phyloP scores from a whole-genome alignment of 2,888 invertebrate genomes.

The Augochlorella aurata region DNA sequence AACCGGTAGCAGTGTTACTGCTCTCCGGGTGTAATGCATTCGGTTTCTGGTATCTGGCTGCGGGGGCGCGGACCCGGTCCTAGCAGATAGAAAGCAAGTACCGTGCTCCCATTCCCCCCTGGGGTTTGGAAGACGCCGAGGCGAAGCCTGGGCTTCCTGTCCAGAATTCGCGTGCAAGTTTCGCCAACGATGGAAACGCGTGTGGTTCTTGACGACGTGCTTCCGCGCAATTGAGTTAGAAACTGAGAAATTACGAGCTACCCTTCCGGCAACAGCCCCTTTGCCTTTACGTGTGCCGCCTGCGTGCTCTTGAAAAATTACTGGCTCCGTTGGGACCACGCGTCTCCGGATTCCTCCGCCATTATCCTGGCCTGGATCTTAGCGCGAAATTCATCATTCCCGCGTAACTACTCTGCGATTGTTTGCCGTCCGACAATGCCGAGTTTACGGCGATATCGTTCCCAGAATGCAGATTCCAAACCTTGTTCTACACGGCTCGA shows the following conservation, averaged over 20 bases:
- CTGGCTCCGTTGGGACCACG: neutral
- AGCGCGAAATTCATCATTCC: neutral
- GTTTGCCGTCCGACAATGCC: neutral
- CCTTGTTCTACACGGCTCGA: neutral
- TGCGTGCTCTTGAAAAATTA: conserved; percentile 17
- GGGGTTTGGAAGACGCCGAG: conserved; percentile 18
- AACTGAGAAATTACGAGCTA: conserved; percentile 24
- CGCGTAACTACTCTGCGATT: neutral
- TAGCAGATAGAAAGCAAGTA: conserved; percentile 20
- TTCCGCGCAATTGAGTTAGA: conserved; percentile 28
- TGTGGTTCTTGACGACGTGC: conserved; percentile 16
- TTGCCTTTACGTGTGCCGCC: neutral
- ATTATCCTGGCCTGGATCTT: conserved; percentile 8
- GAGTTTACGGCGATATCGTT: neutral
- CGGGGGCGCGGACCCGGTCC: conserved; percentile 5
- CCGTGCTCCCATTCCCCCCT: conserved; percentile 34
- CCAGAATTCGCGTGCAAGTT: conserved; percentile 54
- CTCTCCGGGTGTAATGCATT: conserved; percentile 53
- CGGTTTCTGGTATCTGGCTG: conserved; percentile 47
- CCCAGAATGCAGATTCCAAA: too few relatives aligned
- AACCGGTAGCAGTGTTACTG: conserved; percentile 52
- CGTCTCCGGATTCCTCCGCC: neutral
- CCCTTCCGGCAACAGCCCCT: neutral
- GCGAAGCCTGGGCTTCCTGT: conserved; percentile 33
- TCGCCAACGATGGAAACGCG: conserved; percentile 35